Evolutionary conservation across 2,113 vertebrate species (phyloP).

Genomic region (Neolamprologus longior): DNA sequence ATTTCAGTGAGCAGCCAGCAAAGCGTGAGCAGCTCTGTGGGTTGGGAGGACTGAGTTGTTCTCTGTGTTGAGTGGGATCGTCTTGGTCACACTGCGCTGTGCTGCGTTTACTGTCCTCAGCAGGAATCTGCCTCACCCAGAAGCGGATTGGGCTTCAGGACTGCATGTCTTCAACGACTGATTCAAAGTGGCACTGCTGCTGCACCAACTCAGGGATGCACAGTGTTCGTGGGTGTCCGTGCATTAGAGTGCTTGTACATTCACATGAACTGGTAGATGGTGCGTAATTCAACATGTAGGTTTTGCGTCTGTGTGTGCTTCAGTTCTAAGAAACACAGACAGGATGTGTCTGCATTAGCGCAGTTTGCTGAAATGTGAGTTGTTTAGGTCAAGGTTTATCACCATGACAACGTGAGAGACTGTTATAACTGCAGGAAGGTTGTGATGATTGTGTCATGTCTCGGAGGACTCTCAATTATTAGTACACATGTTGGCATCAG

Average conservation of each 20-base stretch:
- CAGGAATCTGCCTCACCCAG: constrained; percentile 3
- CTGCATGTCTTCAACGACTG: constrained; percentile 12
- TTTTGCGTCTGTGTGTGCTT: not conserved
- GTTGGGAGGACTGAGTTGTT: not conserved
- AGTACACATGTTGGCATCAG: not conserved
- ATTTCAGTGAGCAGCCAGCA: constrained; percentile 26
- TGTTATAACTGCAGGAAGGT: not conserved
- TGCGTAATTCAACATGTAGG: not conserved
- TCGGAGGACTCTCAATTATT: not conserved
- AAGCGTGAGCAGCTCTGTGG: constrained; percentile 24
- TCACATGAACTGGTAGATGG: not conserved
- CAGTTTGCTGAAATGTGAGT: not conserved
- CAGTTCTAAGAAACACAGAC: not conserved
- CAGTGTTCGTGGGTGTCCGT: not conserved
- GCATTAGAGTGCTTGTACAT: not conserved
- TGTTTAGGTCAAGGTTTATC: not conserved
- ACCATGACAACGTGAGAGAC: not conserved
- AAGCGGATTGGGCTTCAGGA: not conserved
- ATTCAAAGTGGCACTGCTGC: constrained; percentile 17
- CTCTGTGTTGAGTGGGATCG: not conserved
- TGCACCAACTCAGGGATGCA: constrained; percentile 1
- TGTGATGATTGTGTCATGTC: not conserved
- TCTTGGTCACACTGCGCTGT: not conserved
- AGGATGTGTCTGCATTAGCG: not conserved
- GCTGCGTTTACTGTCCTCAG: constrained; percentile 21